These are phyloP conservation scores for Poliocrania exsul DNA, from an alignment of 2,797 vertebrate species.

Conservation along the genomic window DNA sequence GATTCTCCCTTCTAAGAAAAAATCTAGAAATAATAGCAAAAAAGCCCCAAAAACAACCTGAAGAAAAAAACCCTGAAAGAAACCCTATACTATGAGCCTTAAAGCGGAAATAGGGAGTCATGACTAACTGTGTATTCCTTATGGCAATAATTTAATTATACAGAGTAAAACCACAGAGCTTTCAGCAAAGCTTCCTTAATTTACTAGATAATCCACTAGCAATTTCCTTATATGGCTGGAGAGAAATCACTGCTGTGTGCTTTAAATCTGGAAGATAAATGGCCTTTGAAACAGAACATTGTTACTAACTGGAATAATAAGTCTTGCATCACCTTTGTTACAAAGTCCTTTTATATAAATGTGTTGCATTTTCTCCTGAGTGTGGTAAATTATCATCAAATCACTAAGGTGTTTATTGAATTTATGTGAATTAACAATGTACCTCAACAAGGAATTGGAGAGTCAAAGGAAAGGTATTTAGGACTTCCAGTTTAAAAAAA, in stretches of 20 bases:
- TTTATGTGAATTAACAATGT: neutral
- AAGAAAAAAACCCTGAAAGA: neutral
- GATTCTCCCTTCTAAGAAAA: neutral
- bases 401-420: neutral
- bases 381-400: neutral
- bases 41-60: rapidly evolving
- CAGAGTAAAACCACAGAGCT: conserved; percentile 14
- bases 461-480: neutral
- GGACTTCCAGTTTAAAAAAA: neutral
- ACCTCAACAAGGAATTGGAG: neutral
- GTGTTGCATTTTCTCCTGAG: neutral
- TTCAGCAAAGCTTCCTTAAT: conserved; percentile 46
- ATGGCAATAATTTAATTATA: conserved; percentile 49
- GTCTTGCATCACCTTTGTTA: neutral
- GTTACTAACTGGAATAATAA: conserved; percentile 37
- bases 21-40: neutral
- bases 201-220: conserved; percentile 51
- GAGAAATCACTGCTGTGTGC: conserved; percentile 4
- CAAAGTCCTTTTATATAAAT: neutral
- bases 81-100: neutral
- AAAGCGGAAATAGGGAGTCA: neutral
- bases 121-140: conserved; percentile 26
- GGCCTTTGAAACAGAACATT: conserved; percentile 37
- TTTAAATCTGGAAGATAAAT: conserved; percentile 60
- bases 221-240: conserved; percentile 53